Percentiles rank a stretch among this genome's conserved stretches.
These are phyloP conservation scores for Diplolepis rosae DNA, from an alignment of 2,888 invertebrate species.

Conservation along the genomic window DNA sequence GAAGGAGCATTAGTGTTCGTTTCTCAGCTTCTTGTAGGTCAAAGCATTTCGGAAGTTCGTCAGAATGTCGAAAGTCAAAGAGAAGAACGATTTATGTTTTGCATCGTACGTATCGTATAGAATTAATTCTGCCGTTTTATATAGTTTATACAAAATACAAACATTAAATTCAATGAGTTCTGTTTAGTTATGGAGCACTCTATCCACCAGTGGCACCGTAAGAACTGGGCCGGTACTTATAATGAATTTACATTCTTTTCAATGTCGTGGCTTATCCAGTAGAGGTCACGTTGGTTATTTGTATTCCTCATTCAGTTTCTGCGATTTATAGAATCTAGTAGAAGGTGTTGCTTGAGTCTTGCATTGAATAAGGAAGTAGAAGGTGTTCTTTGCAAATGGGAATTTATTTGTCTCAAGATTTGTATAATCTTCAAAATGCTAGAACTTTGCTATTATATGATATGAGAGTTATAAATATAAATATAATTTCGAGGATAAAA, in stretches of 20 bases:
- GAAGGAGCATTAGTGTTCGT: constrained; percentile 13
- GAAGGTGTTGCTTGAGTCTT: constrained; percentile 32
- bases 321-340: constrained; percentile 63
- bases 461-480: no score
- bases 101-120: neutral
- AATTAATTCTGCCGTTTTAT: neutral
- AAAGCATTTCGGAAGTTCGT: constrained; percentile 3
- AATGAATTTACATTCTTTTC: constrained; percentile 70
- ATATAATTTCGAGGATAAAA: no score
- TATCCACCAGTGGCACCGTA: constrained; percentile 53
- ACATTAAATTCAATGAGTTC: neutral
- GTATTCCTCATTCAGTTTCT: constrained; percentile 60
- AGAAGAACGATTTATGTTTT: constrained; percentile 8
- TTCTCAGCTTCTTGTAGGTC: constrained; percentile 25
- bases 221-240: constrained; percentile 63
- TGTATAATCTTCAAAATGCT: neutral
- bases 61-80: neutral
- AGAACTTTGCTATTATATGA: neutral
- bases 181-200: constrained; percentile 52
- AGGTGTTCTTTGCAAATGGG: neutral
- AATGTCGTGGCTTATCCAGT: constrained; percentile 65
- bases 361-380: constrained; percentile 17
- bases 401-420: constrained; percentile 5
- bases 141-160: neutral
- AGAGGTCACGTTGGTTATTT: constrained; percentile 62